A percentile compares a stretch with the other conserved stretches of the same genome.
Evolutionary conservation across 2,113 vertebrate species (phyloP).

Genomic region (Delphinus delphis): DNA sequence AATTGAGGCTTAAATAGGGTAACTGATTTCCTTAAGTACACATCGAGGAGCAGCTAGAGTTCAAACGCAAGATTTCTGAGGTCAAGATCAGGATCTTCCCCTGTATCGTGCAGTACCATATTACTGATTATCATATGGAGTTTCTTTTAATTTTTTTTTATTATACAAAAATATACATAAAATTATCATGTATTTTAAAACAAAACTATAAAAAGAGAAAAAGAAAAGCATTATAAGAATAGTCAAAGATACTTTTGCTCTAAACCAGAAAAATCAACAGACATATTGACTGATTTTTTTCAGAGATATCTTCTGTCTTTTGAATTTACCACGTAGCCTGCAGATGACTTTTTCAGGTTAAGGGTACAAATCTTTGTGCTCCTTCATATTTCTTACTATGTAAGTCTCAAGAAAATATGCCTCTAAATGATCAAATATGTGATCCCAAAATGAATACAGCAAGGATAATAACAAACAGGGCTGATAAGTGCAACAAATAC

Average conservation of each 20-base stretch:
- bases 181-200: background rate
- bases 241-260: conserved; percentile 1
- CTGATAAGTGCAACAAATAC: background rate
- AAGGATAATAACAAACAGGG: background rate
- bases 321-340: background rate
- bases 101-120: background rate
- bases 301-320: background rate
- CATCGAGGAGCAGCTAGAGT: background rate
- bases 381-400: conserved; percentile 1
- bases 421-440: background rate
- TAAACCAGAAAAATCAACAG: background rate
- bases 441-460: background rate
- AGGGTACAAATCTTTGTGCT: background rate
- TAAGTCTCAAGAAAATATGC: conserved; percentile 28
- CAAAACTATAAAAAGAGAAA: conserved; percentile 2
- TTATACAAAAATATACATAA: background rate
- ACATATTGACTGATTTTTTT: background rate
- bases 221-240: conserved; percentile 5
- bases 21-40: background rate
- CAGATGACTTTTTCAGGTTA: conserved; percentile 12
- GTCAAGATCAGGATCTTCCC: background rate
- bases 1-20: background rate
- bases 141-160: background rate
- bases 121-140: background rate
- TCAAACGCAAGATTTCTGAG: conserved; percentile 7